Evolutionary conservation across 2,888 invertebrate species (phyloP).

Genomic region (Galerucella calmariensis): DNA sequence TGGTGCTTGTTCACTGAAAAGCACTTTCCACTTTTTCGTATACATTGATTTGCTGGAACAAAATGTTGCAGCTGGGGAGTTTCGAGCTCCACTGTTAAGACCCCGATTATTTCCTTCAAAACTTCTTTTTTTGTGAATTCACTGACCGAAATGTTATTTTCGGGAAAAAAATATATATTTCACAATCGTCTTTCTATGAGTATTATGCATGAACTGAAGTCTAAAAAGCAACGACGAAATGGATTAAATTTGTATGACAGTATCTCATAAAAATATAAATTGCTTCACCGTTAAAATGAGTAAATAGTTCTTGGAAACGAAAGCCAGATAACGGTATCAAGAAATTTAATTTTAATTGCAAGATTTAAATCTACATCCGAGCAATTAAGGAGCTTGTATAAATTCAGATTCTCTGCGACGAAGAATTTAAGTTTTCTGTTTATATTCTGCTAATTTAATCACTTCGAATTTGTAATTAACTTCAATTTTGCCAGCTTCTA

Average conservation of each 20-base stretch:
- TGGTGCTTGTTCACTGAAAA: no score
- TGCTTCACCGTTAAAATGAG: constrained; percentile 40
- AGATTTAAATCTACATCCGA: constrained; percentile 58
- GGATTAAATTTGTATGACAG: not conserved
- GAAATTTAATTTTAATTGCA: constrained; percentile 60
- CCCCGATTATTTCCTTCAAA: no score
- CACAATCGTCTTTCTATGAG: not conserved
- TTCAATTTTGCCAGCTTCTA: constrained; percentile 38
- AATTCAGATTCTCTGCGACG: constrained; percentile 55
- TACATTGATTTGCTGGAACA: no score
- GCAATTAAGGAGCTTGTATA: constrained; percentile 59
- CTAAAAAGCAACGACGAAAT: not conserved
- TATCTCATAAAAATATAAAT: not conserved
- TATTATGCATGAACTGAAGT: no score
- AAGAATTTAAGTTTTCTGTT: constrained; percentile 53
- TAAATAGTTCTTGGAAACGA: constrained; percentile 32
- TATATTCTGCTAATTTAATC: constrained; percentile 46
- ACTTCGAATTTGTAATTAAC: constrained; percentile 43
- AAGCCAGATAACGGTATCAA: constrained; percentile 54
- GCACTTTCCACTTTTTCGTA: no score
- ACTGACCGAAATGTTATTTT: no score
- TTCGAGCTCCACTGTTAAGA: no score
- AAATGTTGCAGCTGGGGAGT: no score
- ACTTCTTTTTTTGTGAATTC: no score
- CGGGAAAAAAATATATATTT: not conserved